Conservation (phyloP, 1,140 invertebrate species). For the Bombus confusus region DNA sequence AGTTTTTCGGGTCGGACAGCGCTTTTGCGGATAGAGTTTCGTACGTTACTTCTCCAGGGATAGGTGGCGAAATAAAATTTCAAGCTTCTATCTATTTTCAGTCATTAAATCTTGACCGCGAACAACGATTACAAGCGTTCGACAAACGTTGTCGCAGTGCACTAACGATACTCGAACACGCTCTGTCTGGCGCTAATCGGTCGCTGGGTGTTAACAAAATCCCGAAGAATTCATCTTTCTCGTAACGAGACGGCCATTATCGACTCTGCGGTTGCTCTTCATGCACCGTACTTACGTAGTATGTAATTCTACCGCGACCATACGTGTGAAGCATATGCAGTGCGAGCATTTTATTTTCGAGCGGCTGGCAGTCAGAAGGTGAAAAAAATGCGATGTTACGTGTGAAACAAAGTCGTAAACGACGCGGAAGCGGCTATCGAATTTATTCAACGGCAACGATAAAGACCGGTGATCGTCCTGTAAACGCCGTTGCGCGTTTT, state of each 20-base stretch:
- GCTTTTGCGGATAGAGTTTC: no score
- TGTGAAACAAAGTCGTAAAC: neutral
- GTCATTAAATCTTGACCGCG: neutral
- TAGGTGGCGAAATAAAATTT: no score
- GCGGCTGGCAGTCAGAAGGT: neutral
- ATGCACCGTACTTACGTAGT: neutral
- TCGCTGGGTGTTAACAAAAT: neutral
- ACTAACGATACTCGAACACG: neutral
- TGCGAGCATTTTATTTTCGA: no score
- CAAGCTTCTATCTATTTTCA: no score
- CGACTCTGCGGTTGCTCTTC: neutral
- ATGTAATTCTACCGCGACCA: neutral
- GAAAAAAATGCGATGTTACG: neutral
- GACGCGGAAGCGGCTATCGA: neutral
- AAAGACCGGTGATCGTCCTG: neutral
- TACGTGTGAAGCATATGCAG: no score
- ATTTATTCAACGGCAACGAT: neutral
- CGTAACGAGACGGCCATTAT: neutral
- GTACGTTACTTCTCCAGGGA: no score
- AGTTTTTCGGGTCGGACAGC: no score
- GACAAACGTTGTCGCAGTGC: neutral
- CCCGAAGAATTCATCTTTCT: neutral
- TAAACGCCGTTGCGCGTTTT: neutral
- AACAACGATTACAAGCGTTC: neutral
- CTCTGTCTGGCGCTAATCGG: neutral